A percentile compares a stretch with the other conserved stretches of the same genome.
Conservation (phyloP, 2,888 invertebrate genomes). For the Scrobipalpa costella region DNA sequence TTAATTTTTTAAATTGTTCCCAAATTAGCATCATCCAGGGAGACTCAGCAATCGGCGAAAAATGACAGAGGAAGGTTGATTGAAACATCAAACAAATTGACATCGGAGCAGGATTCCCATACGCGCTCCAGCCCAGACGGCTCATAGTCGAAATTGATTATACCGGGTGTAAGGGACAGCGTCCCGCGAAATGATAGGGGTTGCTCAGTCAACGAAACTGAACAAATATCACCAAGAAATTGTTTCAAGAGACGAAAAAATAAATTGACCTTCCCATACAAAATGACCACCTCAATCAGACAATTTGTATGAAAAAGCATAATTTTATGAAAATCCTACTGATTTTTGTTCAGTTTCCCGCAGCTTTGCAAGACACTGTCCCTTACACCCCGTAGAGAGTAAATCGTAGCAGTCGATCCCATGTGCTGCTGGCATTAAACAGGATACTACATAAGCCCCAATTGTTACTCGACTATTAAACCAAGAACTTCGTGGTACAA, state of each 20-base stretch:
- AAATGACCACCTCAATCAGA: no score
- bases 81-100: constrained; percentile 23
- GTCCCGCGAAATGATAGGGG: no score
- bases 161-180: no score
- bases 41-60: constrained; percentile 6
- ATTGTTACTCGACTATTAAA: constrained; percentile 59
- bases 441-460: constrained; percentile 57
- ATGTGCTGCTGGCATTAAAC: constrained; percentile 57
- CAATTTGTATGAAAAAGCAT: no score
- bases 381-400: no score
- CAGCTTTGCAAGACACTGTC: no score
- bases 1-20: constrained; percentile 1
- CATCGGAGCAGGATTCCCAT: not conserved
- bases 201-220: no score
- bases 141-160: constrained; percentile 43
- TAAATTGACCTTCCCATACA: no score
- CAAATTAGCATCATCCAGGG: not conserved
- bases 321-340: no score
- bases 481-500: constrained; percentile 66
- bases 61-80: constrained; percentile 22
- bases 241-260: no score
- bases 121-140: not conserved
- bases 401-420: constrained; percentile 46
- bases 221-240: no score
- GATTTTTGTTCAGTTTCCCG: no score